These are phyloP conservation scores for Sebastes schlegelii DNA, from an alignment of 2,113 vertebrate species.

Conservation along the genomic window DNA sequence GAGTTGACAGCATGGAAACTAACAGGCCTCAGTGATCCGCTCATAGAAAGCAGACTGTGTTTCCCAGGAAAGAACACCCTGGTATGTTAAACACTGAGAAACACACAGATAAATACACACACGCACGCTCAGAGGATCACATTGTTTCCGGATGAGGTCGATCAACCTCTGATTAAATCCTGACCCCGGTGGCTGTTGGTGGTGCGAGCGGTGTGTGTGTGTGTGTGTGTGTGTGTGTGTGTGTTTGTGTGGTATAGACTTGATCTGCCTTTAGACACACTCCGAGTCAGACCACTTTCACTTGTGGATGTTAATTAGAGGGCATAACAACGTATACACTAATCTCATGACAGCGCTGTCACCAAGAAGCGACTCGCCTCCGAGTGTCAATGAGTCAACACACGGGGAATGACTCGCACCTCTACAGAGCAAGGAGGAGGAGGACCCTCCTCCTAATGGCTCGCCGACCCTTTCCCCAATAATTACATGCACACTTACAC, in stretches of 20 bases:
- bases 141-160: conserved; percentile 76
- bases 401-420: conserved; percentile 25
- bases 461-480: conserved; percentile 25
- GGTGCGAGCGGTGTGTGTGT: conserved; percentile 34
- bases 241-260: conserved; percentile 25
- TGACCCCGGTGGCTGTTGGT: neutral
- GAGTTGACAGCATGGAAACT: conserved; percentile 81
- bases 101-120: conserved; percentile 39
- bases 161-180: conserved; percentile 60
- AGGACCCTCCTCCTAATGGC: conserved; percentile 2
- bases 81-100: conserved; percentile 64
- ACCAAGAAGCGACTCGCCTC: conserved; percentile 4
- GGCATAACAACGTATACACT: conserved; percentile 23
- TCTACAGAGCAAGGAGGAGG: neutral
- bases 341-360: conserved; percentile 40
- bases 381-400: conserved; percentile 22
- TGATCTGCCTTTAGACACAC: conserved; percentile 29
- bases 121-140: conserved; percentile 47
- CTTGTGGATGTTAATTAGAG: conserved; percentile 46
- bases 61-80: conserved; percentile 53
- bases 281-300: conserved; percentile 33
- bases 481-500: conserved; percentile 2
- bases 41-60: conserved; percentile 55
- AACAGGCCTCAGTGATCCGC: conserved; percentile 59
- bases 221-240: conserved; percentile 22